These are phyloP conservation scores for Heliothis peltigera DNA, from an alignment of 2,888 invertebrate species.

Conservation along the genomic window DNA sequence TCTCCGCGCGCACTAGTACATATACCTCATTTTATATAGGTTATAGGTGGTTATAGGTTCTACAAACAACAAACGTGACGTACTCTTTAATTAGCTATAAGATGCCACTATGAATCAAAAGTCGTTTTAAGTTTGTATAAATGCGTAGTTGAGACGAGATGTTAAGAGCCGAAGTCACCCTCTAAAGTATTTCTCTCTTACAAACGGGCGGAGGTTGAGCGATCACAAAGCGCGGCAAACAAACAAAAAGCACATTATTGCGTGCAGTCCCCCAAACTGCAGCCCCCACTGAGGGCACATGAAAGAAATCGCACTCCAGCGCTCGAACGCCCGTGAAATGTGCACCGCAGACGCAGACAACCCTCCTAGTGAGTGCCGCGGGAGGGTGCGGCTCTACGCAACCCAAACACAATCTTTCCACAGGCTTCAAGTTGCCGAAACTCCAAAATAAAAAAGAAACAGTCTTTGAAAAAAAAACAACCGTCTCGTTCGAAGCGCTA, in stretches of 20 bases:
- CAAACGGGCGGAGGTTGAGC: conserved; percentile 30
- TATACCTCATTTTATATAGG: no score
- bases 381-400: background rate
- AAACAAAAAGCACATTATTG: conserved; percentile 51
- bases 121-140: background rate
- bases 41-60: no score
- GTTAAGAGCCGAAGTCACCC: conserved; percentile 7
- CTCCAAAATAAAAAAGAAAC: background rate
- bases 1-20: no score
- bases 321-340: conserved; percentile 69
- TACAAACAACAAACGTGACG: background rate
- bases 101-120: background rate
- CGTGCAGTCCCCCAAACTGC: conserved; percentile 42
- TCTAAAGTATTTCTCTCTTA: conserved; percentile 27
- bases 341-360: conserved; percentile 49
- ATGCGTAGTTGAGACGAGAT: background rate
- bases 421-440: background rate
- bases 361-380: conserved; percentile 7
- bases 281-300: conserved; percentile 55
- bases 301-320: conserved; percentile 68
- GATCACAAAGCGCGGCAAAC: conserved; percentile 51
- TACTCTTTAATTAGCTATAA: background rate
- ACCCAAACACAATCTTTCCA: conserved; percentile 2
- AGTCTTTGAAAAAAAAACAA: background rate
- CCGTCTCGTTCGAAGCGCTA: background rate